Conservation (phyloP, 1,140 invertebrate genomes). For the Drosophila parabipectinata region DNA sequence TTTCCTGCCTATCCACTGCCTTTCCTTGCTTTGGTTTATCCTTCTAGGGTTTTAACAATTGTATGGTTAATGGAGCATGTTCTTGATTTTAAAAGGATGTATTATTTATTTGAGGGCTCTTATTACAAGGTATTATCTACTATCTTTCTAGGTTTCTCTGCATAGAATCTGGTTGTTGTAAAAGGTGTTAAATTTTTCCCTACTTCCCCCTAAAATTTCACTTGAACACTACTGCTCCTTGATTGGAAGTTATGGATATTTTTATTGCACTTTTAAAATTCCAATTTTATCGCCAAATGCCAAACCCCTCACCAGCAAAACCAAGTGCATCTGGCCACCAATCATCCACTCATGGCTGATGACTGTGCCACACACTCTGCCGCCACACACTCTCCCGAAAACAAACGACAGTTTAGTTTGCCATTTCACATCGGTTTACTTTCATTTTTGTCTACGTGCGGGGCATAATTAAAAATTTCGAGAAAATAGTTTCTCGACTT, state of each 20-base stretch:
- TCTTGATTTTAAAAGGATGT: neutral
- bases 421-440: constrained; percentile 78
- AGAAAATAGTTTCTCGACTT: constrained; percentile 69
- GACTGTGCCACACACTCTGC: constrained; percentile 25
- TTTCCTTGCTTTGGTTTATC: neutral
- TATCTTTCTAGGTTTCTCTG: too few relatives aligned
- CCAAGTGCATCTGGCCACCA: constrained; percentile 11
- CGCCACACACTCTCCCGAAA: neutral
- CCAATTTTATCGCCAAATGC: constrained; percentile 2
- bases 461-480: constrained; percentile 73
- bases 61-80: constrained; percentile 15
- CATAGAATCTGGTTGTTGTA: too few relatives aligned
- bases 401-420: constrained; percentile 47
- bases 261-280: neutral
- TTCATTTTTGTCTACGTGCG: constrained; percentile 78
- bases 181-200: neutral
- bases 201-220: neutral
- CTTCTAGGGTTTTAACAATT: constrained; percentile 5
- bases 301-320: constrained; percentile 8
- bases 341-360: constrained; percentile 2
- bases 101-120: neutral
- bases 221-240: neutral
- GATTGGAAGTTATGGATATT: constrained; percentile 14
- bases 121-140: too few relatives aligned
- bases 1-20: constrained; percentile 9